These are phyloP conservation scores for Gymnocheta viridis DNA, from an alignment of 2,888 invertebrate species.

Conservation along the genomic window DNA sequence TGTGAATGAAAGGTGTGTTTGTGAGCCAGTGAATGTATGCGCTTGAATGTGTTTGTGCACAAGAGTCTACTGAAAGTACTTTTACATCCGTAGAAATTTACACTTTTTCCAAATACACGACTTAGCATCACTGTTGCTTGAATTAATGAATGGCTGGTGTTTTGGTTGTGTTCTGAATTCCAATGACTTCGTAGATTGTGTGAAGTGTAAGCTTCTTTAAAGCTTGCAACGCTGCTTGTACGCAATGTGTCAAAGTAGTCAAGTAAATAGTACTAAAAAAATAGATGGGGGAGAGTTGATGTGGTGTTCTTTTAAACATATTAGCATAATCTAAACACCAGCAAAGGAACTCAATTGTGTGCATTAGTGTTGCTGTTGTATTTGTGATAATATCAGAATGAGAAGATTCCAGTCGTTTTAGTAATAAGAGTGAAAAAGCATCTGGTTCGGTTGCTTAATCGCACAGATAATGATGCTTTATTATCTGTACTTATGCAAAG, in stretches of 20 bases:
- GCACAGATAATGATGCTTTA: slow-evolving; percentile 73
- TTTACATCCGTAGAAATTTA: slow-evolving; percentile 24
- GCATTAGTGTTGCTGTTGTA: neutral
- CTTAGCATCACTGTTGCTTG: slow-evolving; percentile 37
- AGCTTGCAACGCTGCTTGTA: neutral
- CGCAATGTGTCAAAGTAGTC: slow-evolving; percentile 50
- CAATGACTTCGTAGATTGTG: slow-evolving; percentile 32
- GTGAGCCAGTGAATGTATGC: neutral
- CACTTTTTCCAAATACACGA: slow-evolving; percentile 29
- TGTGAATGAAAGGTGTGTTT: neutral
- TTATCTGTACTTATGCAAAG: slow-evolving; percentile 71
- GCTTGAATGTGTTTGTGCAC: neutral
- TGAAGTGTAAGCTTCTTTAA: neutral
- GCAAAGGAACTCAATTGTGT: slow-evolving; percentile 4
- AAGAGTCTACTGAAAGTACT: neutral
- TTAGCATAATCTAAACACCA: slow-evolving; percentile 69
- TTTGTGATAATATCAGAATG: neutral
- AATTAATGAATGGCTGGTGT: slow-evolving; percentile 55
- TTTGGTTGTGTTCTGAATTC: slow-evolving; percentile 71
- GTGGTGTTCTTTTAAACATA: slow-evolving; percentile 48
- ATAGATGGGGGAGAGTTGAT: neutral
- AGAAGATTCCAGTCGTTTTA: neutral
- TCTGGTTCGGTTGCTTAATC: slow-evolving; percentile 72
- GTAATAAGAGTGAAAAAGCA: slow-evolving; percentile 60
- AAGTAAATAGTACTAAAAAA: slow-evolving; percentile 11